Percentiles rank a stretch among this genome's conserved stretches.
Conservation (phyloP, 2,797 vertebrate genomes). For the Rhinella marina region DNA sequence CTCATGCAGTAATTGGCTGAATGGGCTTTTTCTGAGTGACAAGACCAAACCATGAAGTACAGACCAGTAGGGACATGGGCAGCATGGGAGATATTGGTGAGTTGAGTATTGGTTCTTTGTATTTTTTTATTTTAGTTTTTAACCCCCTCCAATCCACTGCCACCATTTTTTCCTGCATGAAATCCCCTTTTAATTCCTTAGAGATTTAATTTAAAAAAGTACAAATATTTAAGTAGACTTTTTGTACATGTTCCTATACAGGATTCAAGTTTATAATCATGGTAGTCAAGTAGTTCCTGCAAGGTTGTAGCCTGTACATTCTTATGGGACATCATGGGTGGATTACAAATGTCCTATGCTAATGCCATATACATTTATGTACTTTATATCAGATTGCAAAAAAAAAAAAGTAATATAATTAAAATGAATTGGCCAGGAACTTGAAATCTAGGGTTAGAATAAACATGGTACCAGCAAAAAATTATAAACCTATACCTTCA, state of each 20-base stretch:
- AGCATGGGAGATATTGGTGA: too few species aligned
- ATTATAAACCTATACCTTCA: neutral
- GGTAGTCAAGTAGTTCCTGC: neutral
- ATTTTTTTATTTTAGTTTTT: too few species aligned
- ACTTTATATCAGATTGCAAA: neutral
- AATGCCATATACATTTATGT: neutral
- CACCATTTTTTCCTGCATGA: too few species aligned
- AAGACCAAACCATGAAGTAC: too few species aligned
- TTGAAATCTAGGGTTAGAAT: neutral
- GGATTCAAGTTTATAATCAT: neutral
- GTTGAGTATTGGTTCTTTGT: too few species aligned
- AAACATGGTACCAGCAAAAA: neutral
- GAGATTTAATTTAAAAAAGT: neutral
- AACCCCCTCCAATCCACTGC: too few species aligned
- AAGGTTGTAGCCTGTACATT: neutral
- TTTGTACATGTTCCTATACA: neutral
- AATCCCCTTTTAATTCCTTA: too few species aligned
- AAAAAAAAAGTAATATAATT: neutral
- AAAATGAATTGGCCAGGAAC: neutral
- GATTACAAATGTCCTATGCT: constrained; percentile 6
- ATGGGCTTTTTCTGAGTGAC: too few species aligned
- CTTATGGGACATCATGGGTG: constrained; percentile 2
- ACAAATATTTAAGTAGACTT: too few species aligned
- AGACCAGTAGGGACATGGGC: too few species aligned
- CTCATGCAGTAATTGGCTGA: too few species aligned